phyloP scores from a whole-genome alignment of 2,888 invertebrate species.

The Zelleria hepariella region DNA sequence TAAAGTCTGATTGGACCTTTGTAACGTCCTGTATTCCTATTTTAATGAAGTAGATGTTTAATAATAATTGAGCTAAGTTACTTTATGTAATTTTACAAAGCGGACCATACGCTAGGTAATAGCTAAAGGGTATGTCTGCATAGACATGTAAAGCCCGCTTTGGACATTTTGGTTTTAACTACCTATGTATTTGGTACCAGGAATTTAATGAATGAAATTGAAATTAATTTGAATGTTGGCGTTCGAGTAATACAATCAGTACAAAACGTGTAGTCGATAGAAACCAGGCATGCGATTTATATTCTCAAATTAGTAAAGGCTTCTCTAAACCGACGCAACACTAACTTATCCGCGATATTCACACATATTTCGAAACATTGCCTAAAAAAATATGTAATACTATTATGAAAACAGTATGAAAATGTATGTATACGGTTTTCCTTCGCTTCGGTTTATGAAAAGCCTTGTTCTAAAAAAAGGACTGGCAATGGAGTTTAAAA shows the following conservation, averaged over 20 bases:
- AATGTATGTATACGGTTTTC: neutral
- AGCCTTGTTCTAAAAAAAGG: neutral
- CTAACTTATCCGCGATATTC: too few relatives aligned
- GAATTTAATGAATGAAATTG: neutral
- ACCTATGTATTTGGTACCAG: neutral
- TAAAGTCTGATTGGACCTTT: too few relatives aligned
- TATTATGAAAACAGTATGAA: neutral
- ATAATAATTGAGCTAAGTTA: too few relatives aligned
- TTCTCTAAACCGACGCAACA: neutral
- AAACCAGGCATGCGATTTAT: neutral
- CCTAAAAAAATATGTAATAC: too few relatives aligned
- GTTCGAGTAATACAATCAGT: conserved; percentile 2
- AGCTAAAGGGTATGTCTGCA: too few relatives aligned
- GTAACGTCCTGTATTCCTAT: too few relatives aligned
- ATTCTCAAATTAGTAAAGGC: neutral
- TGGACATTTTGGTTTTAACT: neutral
- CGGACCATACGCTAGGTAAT: too few relatives aligned
- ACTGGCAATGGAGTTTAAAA: neutral
- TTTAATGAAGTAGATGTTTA: too few relatives aligned
- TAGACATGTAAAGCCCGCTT: too few relatives aligned
- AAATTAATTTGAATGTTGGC: neutral
- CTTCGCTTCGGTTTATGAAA: neutral
- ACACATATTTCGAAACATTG: too few relatives aligned
- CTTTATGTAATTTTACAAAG: too few relatives aligned
- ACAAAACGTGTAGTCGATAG: conserved; percentile 5